phyloP scores from a whole-genome alignment of 2,797 vertebrate genomes.

The Xiphophorus birchmanni region DNA sequence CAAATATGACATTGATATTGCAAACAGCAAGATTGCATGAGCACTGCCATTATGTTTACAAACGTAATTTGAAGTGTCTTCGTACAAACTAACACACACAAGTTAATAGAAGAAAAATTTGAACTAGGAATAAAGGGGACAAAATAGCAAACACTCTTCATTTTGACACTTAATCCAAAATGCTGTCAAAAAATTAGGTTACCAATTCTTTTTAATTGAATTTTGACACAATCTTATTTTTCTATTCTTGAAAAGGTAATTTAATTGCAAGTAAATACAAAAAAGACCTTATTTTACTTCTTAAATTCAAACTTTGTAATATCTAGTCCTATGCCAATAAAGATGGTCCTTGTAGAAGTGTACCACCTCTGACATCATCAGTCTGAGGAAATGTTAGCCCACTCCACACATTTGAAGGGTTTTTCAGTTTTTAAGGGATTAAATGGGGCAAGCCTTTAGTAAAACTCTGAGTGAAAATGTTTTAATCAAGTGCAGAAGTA shows the following conservation, averaged over 20 bases:
- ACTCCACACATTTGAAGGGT: background rate
- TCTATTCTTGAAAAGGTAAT: background rate
- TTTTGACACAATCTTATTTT: background rate
- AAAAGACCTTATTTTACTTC: background rate
- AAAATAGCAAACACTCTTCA: too few species aligned
- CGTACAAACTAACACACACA: background rate
- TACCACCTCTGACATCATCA: background rate
- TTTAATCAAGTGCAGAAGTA: background rate
- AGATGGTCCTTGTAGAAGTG: background rate
- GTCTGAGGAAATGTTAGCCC: background rate
- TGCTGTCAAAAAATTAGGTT: background rate
- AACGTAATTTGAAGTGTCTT: background rate
- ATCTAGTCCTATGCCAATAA: background rate
- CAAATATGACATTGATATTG: slow-evolving; percentile 14
- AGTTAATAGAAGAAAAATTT: background rate
- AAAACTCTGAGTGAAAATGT: background rate
- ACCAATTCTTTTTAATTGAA: background rate
- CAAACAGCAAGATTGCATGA: slow-evolving; percentile 3
- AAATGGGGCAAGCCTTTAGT: background rate
- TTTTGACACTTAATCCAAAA: background rate
- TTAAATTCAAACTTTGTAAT: background rate
- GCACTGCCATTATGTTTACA: slow-evolving; percentile 1
- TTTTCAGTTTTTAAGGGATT: background rate
- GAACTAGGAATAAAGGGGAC: background rate
- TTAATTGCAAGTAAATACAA: background rate